Conservation (phyloP, 2,113 vertebrate genomes). For the Camelus dromedarius region DNA sequence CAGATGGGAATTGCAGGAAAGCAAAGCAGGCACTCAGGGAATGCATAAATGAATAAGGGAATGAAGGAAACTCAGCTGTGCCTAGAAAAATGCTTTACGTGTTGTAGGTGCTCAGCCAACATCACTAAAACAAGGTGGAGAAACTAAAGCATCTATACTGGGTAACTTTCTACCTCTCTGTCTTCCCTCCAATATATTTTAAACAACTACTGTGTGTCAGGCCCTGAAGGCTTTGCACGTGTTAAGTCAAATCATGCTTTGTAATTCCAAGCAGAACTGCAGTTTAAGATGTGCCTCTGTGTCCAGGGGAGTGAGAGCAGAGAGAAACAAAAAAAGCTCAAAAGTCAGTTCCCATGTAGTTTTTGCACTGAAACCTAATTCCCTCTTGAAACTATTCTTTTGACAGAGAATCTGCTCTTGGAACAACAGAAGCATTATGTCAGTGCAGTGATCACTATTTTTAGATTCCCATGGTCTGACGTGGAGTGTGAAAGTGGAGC, state of each 20-base stretch:
- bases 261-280: background rate
- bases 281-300: background rate
- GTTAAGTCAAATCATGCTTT: background rate
- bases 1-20: background rate
- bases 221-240: background rate
- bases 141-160: background rate
- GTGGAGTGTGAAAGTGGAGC: background rate
- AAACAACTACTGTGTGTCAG: background rate
- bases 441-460: background rate
- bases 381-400: constrained; percentile 50
- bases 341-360: background rate
- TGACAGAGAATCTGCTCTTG: constrained; percentile 1
- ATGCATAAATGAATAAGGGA: background rate
- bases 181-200: background rate
- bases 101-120: background rate
- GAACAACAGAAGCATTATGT: background rate
- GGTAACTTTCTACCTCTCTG: background rate
- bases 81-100: background rate
- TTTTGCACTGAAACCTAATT: constrained; percentile 25
- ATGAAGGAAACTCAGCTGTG: background rate
- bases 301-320: background rate
- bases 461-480: constrained; percentile 12
- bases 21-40: background rate
- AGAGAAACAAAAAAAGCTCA: background rate
- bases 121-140: background rate